A percentile compares a stretch with the other conserved stretches of the same genome.
Evolutionary conservation across 2,888 invertebrate genomes (phyloP).

Genomic region (Cryptosula pallasiana): DNA sequence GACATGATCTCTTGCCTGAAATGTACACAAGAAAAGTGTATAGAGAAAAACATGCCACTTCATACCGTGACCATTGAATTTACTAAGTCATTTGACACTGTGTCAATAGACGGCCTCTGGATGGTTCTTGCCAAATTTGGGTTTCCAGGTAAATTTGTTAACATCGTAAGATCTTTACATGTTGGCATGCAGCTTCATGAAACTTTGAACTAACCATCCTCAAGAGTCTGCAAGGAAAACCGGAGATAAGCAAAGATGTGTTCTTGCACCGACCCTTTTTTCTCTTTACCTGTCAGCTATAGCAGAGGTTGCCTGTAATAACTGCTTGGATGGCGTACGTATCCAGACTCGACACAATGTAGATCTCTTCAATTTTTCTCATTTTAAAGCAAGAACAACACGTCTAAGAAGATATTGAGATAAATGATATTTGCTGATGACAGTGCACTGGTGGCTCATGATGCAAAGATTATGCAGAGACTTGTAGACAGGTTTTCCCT

Average conservation of each 20-base stretch:
- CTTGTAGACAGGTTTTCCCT: not conserved
- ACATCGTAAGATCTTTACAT: not conserved
- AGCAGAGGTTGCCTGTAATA: not conserved
- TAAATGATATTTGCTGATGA: slow-evolving; percentile 13
- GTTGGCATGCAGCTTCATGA: not conserved
- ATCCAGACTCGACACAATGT: not conserved
- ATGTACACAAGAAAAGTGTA: too few species aligned
- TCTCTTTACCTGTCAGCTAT: not conserved
- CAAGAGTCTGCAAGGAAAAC: not conserved
- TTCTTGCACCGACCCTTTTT: not conserved
- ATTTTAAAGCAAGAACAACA: not conserved
- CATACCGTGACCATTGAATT: not conserved
- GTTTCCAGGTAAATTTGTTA: not conserved
- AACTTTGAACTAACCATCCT: not conserved
- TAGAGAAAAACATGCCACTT: not conserved
- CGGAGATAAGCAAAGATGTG: not conserved
- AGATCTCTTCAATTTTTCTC: not conserved
- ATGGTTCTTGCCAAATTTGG: not conserved
- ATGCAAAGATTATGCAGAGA: not conserved
- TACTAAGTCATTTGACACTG: not conserved
- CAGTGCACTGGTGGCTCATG: not conserved
- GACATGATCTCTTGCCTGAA: too few species aligned
- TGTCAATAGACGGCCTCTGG: not conserved
- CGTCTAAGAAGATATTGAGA: not conserved
- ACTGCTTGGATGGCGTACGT: not conserved